These are phyloP conservation scores for Cacoxenus indagator DNA, from an alignment of 2,888 invertebrate species.

Conservation along the genomic window DNA sequence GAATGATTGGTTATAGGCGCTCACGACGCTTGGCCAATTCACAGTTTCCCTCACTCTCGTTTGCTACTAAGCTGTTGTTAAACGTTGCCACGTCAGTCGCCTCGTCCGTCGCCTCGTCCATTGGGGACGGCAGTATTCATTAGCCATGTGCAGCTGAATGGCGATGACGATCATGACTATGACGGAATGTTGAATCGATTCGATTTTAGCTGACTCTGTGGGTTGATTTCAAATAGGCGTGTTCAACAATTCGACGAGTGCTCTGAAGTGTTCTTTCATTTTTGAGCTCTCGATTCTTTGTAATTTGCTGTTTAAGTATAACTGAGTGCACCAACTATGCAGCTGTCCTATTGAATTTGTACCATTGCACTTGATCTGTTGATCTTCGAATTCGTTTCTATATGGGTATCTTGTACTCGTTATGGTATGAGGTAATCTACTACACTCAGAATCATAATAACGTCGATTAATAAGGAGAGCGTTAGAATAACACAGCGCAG, in stretches of 20 bases:
- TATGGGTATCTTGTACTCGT: too few species aligned
- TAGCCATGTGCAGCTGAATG: background rate
- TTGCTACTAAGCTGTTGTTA: background rate
- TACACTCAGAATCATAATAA: too few species aligned
- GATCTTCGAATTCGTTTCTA: constrained; percentile 55
- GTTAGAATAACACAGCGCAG: too few species aligned
- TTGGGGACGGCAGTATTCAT: background rate
- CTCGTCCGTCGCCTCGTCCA: background rate
- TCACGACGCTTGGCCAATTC: background rate
- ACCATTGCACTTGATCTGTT: constrained; percentile 57
- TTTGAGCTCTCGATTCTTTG: constrained; percentile 40
- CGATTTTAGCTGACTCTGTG: background rate
- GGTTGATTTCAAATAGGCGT: constrained; percentile 14
- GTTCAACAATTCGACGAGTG: constrained; percentile 18
- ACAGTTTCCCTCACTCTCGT: background rate
- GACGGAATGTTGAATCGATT: too few species aligned
- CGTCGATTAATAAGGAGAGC: too few species aligned
- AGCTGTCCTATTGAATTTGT: constrained; percentile 20
- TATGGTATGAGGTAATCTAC: too few species aligned
- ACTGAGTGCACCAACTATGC: constrained; percentile 30
- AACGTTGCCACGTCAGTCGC: background rate
- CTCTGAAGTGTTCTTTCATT: too few species aligned
- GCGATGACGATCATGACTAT: background rate
- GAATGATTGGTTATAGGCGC: constrained; percentile 12
- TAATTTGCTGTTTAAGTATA: constrained; percentile 3